A percentile compares a stretch with the other conserved stretches of the same genome.
Conservation (phyloP, 2,113 vertebrate species). For the Euleptes europaea region DNA sequence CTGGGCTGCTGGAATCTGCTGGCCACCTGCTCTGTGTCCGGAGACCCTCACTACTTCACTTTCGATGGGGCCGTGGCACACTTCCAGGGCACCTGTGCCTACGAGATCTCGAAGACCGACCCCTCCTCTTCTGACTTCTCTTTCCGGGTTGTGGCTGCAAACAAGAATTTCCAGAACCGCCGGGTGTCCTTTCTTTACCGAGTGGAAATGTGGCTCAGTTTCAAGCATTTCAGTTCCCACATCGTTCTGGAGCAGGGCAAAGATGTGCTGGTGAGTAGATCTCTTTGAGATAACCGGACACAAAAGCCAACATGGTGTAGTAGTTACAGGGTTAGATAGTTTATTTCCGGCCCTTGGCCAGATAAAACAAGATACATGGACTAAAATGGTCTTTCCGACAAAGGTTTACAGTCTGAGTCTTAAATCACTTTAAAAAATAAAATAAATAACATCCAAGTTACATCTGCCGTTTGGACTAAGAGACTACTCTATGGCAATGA, state of each 20-base stretch:
- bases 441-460: too few species aligned
- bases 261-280: slow-evolving; percentile 45
- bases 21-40: slow-evolving; percentile 72
- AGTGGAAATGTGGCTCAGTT: slow-evolving; percentile 13
- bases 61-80: slow-evolving; percentile 78
- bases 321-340: too few species aligned
- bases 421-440: too few species aligned
- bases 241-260: slow-evolving; percentile 20
- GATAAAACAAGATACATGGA: too few species aligned
- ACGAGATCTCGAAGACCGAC: slow-evolving; percentile 66
- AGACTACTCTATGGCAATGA: too few species aligned
- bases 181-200: slow-evolving; percentile 59
- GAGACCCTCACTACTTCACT: slow-evolving; percentile 78
- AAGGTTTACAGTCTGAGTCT: too few species aligned
- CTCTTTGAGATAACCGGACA: not conserved
- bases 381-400: too few species aligned
- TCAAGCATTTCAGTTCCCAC: not conserved
- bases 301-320: too few species aligned
- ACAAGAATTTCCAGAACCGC: slow-evolving; percentile 63
- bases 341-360: too few species aligned
- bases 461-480: too few species aligned
- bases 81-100: slow-evolving; percentile 81
- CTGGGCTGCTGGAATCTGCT: slow-evolving; percentile 54
- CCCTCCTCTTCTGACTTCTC: not conserved
- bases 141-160: slow-evolving; percentile 66